Evolutionary conservation across 2,888 invertebrate genomes (phyloP).

Genomic region (Epirrhoe alternata): DNA sequence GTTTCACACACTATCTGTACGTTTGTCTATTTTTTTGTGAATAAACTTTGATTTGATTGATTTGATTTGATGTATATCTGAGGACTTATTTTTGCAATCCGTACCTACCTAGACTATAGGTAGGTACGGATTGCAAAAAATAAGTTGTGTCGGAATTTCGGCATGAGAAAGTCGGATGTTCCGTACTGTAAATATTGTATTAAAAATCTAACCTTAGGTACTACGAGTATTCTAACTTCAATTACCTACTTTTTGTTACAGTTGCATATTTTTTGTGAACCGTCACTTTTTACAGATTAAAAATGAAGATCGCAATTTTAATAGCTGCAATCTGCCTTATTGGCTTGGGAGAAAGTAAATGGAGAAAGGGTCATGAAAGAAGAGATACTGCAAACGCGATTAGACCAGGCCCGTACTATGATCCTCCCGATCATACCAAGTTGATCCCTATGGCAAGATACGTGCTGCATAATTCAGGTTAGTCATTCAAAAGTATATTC

Average conservation of each 20-base stretch:
- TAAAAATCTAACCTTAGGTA: too few relatives aligned
- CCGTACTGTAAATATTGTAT: too few relatives aligned
- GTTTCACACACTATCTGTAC: too few relatives aligned
- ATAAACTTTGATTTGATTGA: too few relatives aligned
- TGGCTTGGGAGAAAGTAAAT: slow-evolving; percentile 35
- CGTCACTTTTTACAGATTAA: slow-evolving; percentile 29
- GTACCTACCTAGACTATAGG: too few relatives aligned
- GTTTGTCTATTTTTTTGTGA: too few relatives aligned
- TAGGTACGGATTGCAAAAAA: slow-evolving; percentile 12
- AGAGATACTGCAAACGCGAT: slow-evolving; percentile 60
- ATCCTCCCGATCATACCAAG: slow-evolving; percentile 86
- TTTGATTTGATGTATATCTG: too few relatives aligned
- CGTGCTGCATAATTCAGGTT: slow-evolving; percentile 89
- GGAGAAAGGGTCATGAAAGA: slow-evolving; percentile 30
- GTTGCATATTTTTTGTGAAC: not conserved
- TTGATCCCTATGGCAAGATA: slow-evolving; percentile 89
- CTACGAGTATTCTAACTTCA: too few relatives aligned
- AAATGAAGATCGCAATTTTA: slow-evolving; percentile 34
- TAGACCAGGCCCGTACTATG: slow-evolving; percentile 34
- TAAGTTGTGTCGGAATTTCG: slow-evolving; percentile 21
- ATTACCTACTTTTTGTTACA: too few relatives aligned
- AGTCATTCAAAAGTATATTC: slow-evolving; percentile 3
- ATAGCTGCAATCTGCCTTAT: slow-evolving; percentile 31
- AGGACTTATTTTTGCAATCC: too few relatives aligned
- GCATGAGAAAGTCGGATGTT: not conserved